phyloP scores from a whole-genome alignment of 2,888 invertebrate genomes.

The Stomorhina lunata region DNA sequence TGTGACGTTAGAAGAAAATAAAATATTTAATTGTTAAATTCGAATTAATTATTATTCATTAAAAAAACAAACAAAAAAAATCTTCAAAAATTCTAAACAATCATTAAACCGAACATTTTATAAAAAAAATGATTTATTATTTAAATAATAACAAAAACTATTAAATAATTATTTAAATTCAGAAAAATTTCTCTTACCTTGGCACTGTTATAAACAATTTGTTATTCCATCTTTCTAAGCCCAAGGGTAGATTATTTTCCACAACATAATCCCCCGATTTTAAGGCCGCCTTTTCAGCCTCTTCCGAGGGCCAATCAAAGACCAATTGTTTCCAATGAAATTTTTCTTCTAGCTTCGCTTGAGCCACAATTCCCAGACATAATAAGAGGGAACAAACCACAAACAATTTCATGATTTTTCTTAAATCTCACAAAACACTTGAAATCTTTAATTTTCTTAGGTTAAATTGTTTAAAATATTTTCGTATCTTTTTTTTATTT shows the following conservation, averaged over 20 bases:
- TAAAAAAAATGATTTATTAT: not conserved
- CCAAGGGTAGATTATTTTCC: conserved; percentile 86
- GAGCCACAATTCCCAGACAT: conserved; percentile 2
- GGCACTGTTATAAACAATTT: conserved; percentile 87
- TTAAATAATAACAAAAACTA: not conserved
- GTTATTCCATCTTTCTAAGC: conserved; percentile 86
- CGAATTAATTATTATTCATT: not conserved
- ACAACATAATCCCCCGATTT: conserved; percentile 83
- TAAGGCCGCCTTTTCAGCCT: conserved; percentile 83
- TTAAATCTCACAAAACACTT: not conserved
- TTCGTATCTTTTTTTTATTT: not conserved
- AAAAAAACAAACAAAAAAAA: conserved; percentile 4
- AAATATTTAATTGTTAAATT: conserved; percentile 31
- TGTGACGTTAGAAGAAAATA: not conserved
- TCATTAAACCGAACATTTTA: not conserved
- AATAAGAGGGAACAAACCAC: conserved; percentile 1
- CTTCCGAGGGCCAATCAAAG: conserved; percentile 84
- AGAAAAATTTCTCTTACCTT: conserved; percentile 78
- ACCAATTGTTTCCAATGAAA: conserved; percentile 87
- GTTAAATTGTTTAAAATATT: not conserved
- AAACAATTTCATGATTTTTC: conserved; percentile 49
- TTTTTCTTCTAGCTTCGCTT: conserved; percentile 82
- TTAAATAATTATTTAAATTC: not conserved
- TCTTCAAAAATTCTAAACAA: not conserved
- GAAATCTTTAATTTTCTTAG: not conserved